Base-by-base conservation (phyloP, 1,140 invertebrate genomes). In the Pseudomyrmex dendroicus region DNA sequence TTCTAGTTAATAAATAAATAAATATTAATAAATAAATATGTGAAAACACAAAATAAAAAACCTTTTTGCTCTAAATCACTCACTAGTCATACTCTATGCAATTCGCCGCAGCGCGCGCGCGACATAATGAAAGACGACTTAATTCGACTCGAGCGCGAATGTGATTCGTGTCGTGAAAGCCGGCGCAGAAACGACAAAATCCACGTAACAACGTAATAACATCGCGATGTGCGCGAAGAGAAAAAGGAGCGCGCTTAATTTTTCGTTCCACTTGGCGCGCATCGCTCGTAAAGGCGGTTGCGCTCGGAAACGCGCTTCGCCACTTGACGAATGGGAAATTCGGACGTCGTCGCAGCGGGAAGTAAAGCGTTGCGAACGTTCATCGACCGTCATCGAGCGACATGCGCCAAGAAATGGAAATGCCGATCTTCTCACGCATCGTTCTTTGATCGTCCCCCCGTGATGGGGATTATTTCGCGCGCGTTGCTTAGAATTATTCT, bases 291-390 rank as follows among this genome's bases (percentile, higher is more conserved):
- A 80, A 80, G 76, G 76, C 64, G 76, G 76, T 70, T 80, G 84
- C 76, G 59, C 68, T 73, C 74, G 66, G 74, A 73, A 85, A 80
- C 84, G 62, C 78, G 62, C 63, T 54, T 78, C 80, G 68, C 48
- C 17, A 77, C 76, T 64, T 59, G 84, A 83, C 83, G 78, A 73
- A 84, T 86, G 76, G 76, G 76, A 80, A 80, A 80, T 80, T 80
- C 76, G 76, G 76, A 80, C 66, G 54, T 80, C 66, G 54, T 80
- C 76, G 44, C 76, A 72, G 76, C 76, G 15, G 66, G 76, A 46
- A 48, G 76, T 70, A 70, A 78, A 78, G 54, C 64, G 66, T 67
- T 54, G 25, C 73, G 13, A 77, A 62, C 64, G 64, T 72, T 80
- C 76, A 59, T 78, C 64, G 64, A 78, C 63, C 74, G 62, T 68